These are phyloP conservation scores for Centroberyx gerrardi DNA, from an alignment of 2,797 vertebrate species.

Conservation along the genomic window DNA sequence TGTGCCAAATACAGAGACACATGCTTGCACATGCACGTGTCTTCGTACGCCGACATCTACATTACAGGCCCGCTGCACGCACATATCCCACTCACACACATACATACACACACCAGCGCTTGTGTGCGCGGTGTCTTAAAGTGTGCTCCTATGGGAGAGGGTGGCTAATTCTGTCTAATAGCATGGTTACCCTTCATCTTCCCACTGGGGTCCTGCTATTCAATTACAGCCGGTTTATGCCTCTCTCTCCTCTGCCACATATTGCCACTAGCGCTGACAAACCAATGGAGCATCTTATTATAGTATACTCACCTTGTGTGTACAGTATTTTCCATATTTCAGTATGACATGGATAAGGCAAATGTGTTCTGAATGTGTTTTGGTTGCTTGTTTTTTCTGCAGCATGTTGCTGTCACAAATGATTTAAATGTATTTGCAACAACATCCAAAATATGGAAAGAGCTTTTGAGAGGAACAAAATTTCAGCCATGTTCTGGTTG, in stretches of 20 bases:
- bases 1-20: constrained; percentile 6
- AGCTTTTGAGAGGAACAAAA: constrained; percentile 58
- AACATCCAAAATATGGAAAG: constrained; percentile 18
- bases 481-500: constrained; percentile 58
- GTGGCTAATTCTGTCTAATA: constrained; percentile 82
- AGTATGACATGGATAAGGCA: not conserved
- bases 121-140: constrained; percentile 55
- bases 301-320: constrained; percentile 36
- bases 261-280: constrained; percentile 69
- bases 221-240: constrained; percentile 80
- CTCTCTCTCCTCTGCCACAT: constrained; percentile 64
- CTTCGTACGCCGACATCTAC: not conserved
- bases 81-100: not conserved
- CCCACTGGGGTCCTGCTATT: constrained; percentile 75
- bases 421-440: constrained; percentile 11
- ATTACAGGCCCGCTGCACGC: not conserved
- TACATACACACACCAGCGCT: constrained; percentile 21
- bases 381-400: not conserved
- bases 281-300: constrained; percentile 75
- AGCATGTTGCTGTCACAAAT: constrained; percentile 1
- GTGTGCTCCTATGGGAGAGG: constrained; percentile 73
- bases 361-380: not conserved
- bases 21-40: not conserved
- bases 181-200: constrained; percentile 80
- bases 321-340: constrained; percentile 39